Conservation (phyloP, 2,797 vertebrate species). For the Cryptoblepharus egeriae region DNA sequence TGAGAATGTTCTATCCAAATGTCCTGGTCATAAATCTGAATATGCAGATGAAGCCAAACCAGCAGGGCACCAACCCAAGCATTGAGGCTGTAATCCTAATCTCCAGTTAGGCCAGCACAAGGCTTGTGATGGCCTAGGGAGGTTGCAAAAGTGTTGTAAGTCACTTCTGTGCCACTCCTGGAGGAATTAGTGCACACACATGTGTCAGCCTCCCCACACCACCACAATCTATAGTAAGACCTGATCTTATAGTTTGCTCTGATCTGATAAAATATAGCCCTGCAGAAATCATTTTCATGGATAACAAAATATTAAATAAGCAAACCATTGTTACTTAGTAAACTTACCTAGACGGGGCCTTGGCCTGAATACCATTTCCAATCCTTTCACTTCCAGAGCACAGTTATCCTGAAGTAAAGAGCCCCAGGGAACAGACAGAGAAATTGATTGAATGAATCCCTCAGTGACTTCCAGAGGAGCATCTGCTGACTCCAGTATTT, state of each 20-base stretch:
- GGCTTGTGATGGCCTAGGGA: too few relatives aligned
- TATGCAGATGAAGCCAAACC: neutral
- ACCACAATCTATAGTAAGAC: too few relatives aligned
- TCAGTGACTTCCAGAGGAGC: slow-evolving; percentile 94
- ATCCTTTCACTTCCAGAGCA: slow-evolving; percentile 91
- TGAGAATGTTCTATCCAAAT: neutral
- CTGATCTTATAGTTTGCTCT: too few relatives aligned
- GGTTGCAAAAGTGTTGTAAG: too few relatives aligned
- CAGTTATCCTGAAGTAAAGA: slow-evolving; percentile 96
- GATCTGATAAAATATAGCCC: too few relatives aligned
- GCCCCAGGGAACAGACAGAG: slow-evolving; percentile 94
- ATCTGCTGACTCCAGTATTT: slow-evolving; percentile 94
- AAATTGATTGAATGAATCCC: slow-evolving; percentile 97
- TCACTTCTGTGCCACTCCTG: too few relatives aligned
- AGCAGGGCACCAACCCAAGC: neutral
- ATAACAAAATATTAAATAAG: slow-evolving; percentile 1
- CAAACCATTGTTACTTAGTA: slow-evolving; percentile 23
- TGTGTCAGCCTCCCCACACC: too few relatives aligned
- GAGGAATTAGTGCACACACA: too few relatives aligned
- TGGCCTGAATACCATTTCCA: slow-evolving; percentile 94
- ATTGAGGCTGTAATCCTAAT: neutral
- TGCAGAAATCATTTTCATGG: neutral
- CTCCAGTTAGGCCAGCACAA: too few relatives aligned
- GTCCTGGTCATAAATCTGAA: neutral
- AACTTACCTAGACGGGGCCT: slow-evolving; percentile 90